phyloP scores from a whole-genome alignment of 2,888 invertebrate species.

The Diplazon laetatorius region DNA sequence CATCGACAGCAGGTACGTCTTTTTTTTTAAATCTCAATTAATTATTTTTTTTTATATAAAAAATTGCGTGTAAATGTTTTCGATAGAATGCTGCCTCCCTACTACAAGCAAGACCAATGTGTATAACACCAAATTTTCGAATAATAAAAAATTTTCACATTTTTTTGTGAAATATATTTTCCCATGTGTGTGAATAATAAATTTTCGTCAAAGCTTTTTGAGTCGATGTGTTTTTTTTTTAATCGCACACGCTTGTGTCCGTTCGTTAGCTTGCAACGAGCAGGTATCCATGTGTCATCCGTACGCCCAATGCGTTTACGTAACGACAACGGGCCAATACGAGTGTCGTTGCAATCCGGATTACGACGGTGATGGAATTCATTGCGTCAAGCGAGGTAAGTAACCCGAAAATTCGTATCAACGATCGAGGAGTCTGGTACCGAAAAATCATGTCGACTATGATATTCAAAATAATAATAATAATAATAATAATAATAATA shows the following conservation, averaged over 20 bases:
- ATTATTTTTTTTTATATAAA: no score
- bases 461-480: not conserved
- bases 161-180: no score
- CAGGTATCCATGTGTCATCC: constrained; percentile 90
- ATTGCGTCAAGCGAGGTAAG: constrained; percentile 86
- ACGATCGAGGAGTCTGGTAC: constrained; percentile 8
- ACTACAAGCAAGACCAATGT: not conserved
- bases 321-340: constrained; percentile 84
- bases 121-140: constrained; percentile 3
- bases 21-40: not conserved
- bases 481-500: not conserved
- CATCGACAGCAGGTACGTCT: constrained; percentile 50
- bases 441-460: not conserved
- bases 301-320: constrained; percentile 90
- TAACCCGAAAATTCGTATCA: constrained; percentile 36
- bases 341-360: constrained; percentile 92
- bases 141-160: not conserved
- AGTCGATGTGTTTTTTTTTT: constrained; percentile 61
- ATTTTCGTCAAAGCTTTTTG: constrained; percentile 33
- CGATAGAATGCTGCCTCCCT: not conserved
- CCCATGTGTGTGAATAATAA: not conserved
- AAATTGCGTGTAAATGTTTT: not conserved
- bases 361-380: constrained; percentile 92
- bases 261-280: constrained; percentile 89
- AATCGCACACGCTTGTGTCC: constrained; percentile 79